Conservation (phyloP, 2,113 vertebrate genomes). For the Orthonyx spaldingii region DNA sequence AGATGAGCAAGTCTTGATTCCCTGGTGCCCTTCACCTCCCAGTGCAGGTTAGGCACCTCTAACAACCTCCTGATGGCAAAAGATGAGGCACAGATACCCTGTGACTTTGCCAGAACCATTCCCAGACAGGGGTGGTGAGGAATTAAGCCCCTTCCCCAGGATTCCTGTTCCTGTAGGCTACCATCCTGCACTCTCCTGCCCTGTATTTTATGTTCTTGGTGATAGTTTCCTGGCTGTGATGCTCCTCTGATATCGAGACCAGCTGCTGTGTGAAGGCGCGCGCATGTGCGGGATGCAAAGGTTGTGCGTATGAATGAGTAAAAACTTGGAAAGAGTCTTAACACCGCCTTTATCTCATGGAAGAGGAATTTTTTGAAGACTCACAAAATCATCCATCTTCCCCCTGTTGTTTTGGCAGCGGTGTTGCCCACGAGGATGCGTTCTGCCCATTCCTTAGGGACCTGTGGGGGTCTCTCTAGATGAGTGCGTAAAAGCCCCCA, state of each 20-base stretch:
- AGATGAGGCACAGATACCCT: accelerated
- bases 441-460: not conserved
- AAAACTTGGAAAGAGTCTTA: not conserved
- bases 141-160: not conserved
- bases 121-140: not conserved
- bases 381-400: not conserved
- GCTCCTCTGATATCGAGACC: conserved; percentile 3
- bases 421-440: not conserved
- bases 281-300: not conserved
- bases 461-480: not conserved
- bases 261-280: not conserved
- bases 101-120: not conserved
- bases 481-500: not conserved
- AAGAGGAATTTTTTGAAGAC: conserved; percentile 42
- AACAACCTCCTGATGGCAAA: not conserved
- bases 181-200: not conserved
- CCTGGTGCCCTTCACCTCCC: not conserved
- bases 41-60: not conserved
- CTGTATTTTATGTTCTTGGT: conserved; percentile 26
- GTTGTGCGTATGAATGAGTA: not conserved
- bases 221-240: conserved; percentile 46
- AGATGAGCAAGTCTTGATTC: not conserved
- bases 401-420: not conserved
- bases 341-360: not conserved
- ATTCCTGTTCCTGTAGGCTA: not conserved